Base-by-base conservation (phyloP, 2,888 invertebrate species). In the Parnassius mnemosyne region DNA sequence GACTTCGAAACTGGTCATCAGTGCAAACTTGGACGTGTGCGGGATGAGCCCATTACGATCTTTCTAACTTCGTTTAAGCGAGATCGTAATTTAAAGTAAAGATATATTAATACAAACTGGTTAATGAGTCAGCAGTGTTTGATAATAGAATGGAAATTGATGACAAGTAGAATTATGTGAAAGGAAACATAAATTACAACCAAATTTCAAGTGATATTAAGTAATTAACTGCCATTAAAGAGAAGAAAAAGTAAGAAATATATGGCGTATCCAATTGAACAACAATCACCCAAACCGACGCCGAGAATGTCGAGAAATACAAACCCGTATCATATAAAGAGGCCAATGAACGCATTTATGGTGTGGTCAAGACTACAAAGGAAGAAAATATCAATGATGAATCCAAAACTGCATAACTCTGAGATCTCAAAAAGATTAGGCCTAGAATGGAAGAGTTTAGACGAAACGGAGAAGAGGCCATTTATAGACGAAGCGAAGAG, bases 281-380 rank as follows among this genome's bases (percentile, higher is more conserved):
- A 67, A n/a, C 71, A 76, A 13, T 65, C 74, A 16, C 60, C 75
- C n/a, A 85, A 86, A 69, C 77, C 79, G 42, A 68, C 74, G 16
- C 75, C 78, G 25, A 88, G 88, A 68, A 61, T 85, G 54, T 74
- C 88, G 51, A 94, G 95, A 68, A 94, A 96, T 13, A 74, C 85
- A 0, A 89, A 88, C 55, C 88, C 89, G 0, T 90, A 87, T 63
- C 97, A 98, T 84, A 98, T 98, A 74, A 99, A 98, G 82, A 92
- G 98, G 70, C 98, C 98, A 12, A 99, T 99, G 98, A 99, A 99
- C 86, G 98, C 98, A 1, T 98, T 98, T 89, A 98, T 99, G 98
- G 98, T 98, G 12, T 98, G 98, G 98, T 98, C 98, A 10, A 90
- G 98, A 61, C 90, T 97, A 52, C 98, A 98, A 76, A 85, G 97